These are phyloP conservation scores for Hoplias malabaricus DNA, from an alignment of 2,113 vertebrate species.

Conservation along the genomic window DNA sequence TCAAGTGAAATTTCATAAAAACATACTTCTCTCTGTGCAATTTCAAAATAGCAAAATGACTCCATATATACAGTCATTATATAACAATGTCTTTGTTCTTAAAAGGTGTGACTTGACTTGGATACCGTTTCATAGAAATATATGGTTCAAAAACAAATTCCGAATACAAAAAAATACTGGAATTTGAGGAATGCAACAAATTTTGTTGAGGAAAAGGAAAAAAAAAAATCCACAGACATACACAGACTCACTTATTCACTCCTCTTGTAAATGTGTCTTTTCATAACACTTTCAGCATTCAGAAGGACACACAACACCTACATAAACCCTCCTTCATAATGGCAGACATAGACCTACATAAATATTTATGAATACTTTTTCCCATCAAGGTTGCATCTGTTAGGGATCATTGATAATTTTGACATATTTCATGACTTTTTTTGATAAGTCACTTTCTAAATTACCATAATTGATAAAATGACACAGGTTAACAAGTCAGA, in stretches of 20 bases:
- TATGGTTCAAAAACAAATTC: neutral
- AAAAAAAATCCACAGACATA: neutral
- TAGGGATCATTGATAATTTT: too few species aligned
- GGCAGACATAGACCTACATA: too few species aligned
- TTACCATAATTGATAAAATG: too few species aligned
- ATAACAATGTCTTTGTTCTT: neutral
- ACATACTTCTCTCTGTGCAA: neutral
- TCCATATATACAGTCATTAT: slow-evolving; percentile 17
- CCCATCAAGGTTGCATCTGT: too few species aligned
- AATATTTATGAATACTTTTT: too few species aligned
- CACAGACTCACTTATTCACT: neutral
- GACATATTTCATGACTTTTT: too few species aligned
- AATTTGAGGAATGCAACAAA: slow-evolving; percentile 27
- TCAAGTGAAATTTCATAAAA: slow-evolving; percentile 11
- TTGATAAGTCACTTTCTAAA: too few species aligned
- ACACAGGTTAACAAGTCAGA: too few species aligned
- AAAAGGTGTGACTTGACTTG: neutral
- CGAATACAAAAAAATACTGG: slow-evolving; percentile 32
- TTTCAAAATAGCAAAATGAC: slow-evolving; percentile 19
- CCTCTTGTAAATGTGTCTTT: neutral
- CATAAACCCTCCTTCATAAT: too few species aligned
- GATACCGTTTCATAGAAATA: neutral
- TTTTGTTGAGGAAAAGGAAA: slow-evolving; percentile 21
- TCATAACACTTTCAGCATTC: slow-evolving; percentile 1
- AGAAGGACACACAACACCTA: too few species aligned